Conservation (phyloP, 2,888 invertebrate genomes). For the Lochmaea capreae region DNA sequence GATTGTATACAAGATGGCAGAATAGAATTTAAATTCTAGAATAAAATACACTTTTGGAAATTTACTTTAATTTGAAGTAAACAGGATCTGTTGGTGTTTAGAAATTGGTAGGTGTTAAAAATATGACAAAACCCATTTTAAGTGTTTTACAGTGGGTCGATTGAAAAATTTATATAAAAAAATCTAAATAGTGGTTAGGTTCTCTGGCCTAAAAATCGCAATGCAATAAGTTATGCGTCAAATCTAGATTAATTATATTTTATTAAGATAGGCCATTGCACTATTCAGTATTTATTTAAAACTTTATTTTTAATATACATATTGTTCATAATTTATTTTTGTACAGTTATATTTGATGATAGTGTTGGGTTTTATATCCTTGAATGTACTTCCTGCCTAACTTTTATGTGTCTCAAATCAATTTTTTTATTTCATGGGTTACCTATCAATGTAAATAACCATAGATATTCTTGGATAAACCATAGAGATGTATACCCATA, state of each 20-base stretch:
- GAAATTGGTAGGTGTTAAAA: not conserved
- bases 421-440: too few relatives aligned
- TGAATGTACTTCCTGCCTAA: not conserved
- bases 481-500: too few relatives aligned
- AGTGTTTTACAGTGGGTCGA: not conserved
- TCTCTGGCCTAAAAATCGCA: not conserved
- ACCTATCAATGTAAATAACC: too few relatives aligned
- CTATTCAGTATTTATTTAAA: conserved; percentile 6
- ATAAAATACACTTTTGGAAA: not conserved
- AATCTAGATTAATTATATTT: not conserved
- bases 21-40: too few relatives aligned
- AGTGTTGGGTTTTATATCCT: not conserved
- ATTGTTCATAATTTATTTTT: not conserved
- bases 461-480: too few relatives aligned
- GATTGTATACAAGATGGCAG: too few relatives aligned
- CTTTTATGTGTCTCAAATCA: too few relatives aligned
- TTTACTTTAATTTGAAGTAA: not conserved
- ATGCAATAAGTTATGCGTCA: not conserved
- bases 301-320: not conserved
- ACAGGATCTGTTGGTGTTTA: not conserved
- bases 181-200: not conserved
- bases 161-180: not conserved
- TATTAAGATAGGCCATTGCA: not conserved
- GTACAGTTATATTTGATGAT: not conserved
- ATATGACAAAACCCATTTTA: not conserved